These are phyloP conservation scores for Chironomus riparius DNA, from an alignment of 2,888 invertebrate genomes.

Conservation along the genomic window DNA sequence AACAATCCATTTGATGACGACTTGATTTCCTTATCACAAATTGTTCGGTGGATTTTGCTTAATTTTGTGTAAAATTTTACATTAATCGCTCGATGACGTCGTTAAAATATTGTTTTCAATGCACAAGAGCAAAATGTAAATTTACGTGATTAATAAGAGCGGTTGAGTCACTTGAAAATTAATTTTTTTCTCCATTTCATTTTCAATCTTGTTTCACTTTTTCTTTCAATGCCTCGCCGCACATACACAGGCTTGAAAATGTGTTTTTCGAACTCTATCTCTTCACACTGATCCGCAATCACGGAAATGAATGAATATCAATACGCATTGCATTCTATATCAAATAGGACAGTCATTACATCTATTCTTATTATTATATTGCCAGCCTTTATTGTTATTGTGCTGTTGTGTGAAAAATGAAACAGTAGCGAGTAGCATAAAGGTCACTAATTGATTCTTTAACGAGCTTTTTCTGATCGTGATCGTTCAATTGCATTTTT, in stretches of 20 bases:
- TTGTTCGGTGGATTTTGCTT: neutral
- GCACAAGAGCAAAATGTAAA: neutral
- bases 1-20: neutral
- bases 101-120: neutral
- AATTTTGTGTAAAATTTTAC: too few relatives aligned
- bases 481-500: slow-evolving; percentile 5
- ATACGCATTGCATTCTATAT: slow-evolving; percentile 6
- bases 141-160: slow-evolving; percentile 14
- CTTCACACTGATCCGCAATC: neutral
- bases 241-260: neutral
- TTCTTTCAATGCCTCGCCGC: slow-evolving; percentile 1
- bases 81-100: neutral
- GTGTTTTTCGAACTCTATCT: neutral
- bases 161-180: neutral
- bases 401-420: neutral
- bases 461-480: neutral
- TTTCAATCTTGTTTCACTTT: slow-evolving; percentile 14
- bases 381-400: neutral
- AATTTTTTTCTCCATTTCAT: slow-evolving; percentile 8
- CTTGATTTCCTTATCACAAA: slow-evolving; percentile 20
- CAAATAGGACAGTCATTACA: neutral
- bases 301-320: neutral
- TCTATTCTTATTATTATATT: neutral
- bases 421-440: slow-evolving; percentile 1
- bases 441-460: slow-evolving; percentile 19